Evolutionary conservation across 2,888 invertebrate genomes (phyloP), one percentile per base, ranked within the genome.

Genomic region (Thecophora atra): DNA sequence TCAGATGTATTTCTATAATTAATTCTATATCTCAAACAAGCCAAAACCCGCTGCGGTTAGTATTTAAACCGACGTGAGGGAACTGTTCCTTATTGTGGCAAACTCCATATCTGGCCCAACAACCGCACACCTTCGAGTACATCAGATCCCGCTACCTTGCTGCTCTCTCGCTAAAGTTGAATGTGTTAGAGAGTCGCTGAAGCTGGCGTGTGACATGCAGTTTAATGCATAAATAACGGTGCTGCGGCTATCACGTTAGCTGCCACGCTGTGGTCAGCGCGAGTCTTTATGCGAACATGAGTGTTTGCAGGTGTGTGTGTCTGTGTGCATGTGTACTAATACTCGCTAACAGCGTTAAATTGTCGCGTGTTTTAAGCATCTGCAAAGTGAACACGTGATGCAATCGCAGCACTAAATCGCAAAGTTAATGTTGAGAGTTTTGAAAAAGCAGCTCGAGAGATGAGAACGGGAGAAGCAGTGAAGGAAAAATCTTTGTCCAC

Each of bases 201-300:
- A 8, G 28, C 30, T 60, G 8, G 30, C 30, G 24, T n/a, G 47
- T 47, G 60, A 26, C 8, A 17, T 28, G 30, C 60, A 60, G n/a
- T 60, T 17, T n/a, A 26, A 30, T n/a, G 60, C 30, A n/a, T 26
- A 60, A 58, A 60, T 15, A 60, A 30, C 30, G 28, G n/a, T 30
- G 24, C 2, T 28, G 17, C 30, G 6, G 24, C 58, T 15, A 58
- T 21, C 15, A 58, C 28, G 28, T 58, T n/a, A 15, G 28, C 13
- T 5, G 28, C 26, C 24, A 24, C 24, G 26, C 56, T 54, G 54
- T 11, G 24, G 21, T n/a, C 54, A 19, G 11, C 37, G 13, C 7
- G 7, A 37, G n/a, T 37, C 30, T 37, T n/a, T 37, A 19, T 3
- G 62, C 30, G 30, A 15, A 13, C 37, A 37, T 62, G 19, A 17